Base-by-base conservation (phyloP, 1,140 invertebrate species). In the Scaptomyza montana region DNA sequence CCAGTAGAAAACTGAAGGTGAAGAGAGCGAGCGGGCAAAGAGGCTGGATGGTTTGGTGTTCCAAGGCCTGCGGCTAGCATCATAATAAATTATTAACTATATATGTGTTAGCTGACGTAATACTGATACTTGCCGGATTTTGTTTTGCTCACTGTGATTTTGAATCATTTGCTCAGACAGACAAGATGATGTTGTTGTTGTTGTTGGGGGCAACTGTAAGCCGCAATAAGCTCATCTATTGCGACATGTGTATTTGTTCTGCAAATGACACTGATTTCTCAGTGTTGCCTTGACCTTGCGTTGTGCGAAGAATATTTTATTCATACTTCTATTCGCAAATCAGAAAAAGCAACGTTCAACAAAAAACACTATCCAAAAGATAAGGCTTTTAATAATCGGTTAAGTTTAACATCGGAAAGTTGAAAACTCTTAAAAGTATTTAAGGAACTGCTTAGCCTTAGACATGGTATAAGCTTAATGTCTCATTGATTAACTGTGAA, bases 41-140 rank as follows among this genome's bases (percentile, higher is more conserved):
- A 16, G 7, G 57, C 36, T 33, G 57, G 45, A 61, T n/a, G 28
- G 41, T 33, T 49, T n/a, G 28, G 41, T 33, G 49, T 54, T 49
- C 12, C 9, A 28, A 6, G 12, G 33, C 33, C 53, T 67, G 67
- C 53, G 47, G 53, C 56, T n/a, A 30, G 33, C 16, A 46, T 30
- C 39, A 61, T 55, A 70, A 65, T 78, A 66, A 86, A 81, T 86
- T 86, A 86, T 85, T 73, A 70, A 78, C 61, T 69, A 67, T 64
- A 56, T 62, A 6, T 33, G 62, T 85, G 69, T 71, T 74, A 80
- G 75, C 75, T 65, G 75, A 84, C 65, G 54, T 73, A 76, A 84
- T 77, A 84, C 73, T 66, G 80, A 79, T 84, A 72, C 68, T 69
- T 78, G 57, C 47, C 39, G 59, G 61, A 55, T 67, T 73, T 73